Conservation (phyloP, 1,140 invertebrate species). For the Helicoverpa zea region DNA sequence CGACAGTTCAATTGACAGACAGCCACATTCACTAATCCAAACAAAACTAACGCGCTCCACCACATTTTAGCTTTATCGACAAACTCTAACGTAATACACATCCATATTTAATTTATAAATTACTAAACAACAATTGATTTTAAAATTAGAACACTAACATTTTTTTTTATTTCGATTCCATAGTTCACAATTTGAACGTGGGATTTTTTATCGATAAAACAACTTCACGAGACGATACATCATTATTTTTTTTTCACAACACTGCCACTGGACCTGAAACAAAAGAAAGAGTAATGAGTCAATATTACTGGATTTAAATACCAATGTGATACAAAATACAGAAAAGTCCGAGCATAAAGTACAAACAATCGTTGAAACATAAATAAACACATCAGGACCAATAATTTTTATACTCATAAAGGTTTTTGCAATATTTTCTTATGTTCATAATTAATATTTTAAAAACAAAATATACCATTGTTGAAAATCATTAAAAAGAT, state of each 20-base stretch:
- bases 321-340: not conserved
- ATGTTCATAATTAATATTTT: no score
- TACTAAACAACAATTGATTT: not conserved
- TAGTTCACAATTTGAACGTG: not conserved
- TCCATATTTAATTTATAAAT: constrained; percentile 11
- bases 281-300: constrained; percentile 49
- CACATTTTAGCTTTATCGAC: constrained; percentile 64
- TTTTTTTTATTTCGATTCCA: constrained; percentile 3
- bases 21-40: constrained; percentile 53
- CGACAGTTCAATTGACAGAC: constrained; percentile 72
- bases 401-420: no score
- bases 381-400: no score
- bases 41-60: constrained; percentile 66
- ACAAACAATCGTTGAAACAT: not conserved
- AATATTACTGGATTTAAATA: not conserved
- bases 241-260: constrained; percentile 53
- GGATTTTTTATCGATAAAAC: constrained; percentile 42
- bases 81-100: constrained; percentile 54
- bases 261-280: constrained; percentile 60
- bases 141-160: not conserved
- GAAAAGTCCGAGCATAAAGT: not conserved
- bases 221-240: constrained; percentile 21
- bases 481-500: no score
- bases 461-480: no score
- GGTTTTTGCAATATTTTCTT: no score